Evolutionary conservation across 2,113 vertebrate species (phyloP).

Genomic region (Numenius arquata): DNA sequence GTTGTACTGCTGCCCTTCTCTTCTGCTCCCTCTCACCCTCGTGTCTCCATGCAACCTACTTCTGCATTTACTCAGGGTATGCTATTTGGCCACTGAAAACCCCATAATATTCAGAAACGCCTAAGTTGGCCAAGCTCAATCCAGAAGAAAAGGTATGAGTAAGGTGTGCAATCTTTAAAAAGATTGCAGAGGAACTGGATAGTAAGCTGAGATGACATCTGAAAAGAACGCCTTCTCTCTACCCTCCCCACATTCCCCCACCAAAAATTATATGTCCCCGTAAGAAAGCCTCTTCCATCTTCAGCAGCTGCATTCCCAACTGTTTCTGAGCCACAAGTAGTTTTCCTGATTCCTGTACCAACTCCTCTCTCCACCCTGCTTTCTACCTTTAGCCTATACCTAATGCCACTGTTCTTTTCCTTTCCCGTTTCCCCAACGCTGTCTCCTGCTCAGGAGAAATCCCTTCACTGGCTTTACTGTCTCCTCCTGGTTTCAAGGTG

Average conservation of each 20-base stretch:
- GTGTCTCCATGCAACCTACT: neutral
- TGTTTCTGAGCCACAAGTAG: neutral
- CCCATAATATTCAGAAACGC: neutral
- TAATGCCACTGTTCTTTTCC: neutral
- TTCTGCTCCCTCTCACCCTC: neutral
- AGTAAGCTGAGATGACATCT: neutral
- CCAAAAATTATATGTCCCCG: neutral
- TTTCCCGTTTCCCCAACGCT: neutral
- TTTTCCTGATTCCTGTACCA: accelerated
- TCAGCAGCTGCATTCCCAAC: neutral
- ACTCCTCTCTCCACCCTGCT: neutral
- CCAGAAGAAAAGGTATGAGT: neutral
- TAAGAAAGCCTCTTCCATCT: neutral
- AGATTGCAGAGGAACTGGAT: neutral
- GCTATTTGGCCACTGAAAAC: neutral
- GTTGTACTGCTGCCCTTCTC: neutral
- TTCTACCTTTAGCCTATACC: neutral
- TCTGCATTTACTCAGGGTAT: neutral
- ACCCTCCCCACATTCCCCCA: neutral
- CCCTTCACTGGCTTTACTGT: neutral
- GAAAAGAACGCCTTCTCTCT: neutral
- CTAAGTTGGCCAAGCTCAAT: neutral
- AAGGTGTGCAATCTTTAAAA: neutral
- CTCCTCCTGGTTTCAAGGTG: neutral
- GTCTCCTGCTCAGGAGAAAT: neutral